phyloP scores from a whole-genome alignment of 2,113 vertebrate genomes.

The Crypturellus undulatus region DNA sequence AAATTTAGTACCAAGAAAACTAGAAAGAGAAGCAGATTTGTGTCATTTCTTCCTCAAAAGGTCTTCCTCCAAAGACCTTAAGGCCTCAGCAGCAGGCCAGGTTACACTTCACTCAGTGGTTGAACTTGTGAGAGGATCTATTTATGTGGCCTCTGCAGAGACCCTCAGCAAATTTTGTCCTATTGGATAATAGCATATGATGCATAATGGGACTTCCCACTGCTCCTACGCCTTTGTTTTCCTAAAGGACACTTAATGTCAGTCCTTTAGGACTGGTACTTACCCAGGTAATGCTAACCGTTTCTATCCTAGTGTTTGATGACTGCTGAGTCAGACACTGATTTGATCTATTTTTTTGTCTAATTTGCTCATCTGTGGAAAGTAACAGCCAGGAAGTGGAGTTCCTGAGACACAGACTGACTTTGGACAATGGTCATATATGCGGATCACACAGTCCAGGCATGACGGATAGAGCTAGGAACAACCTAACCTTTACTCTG shows the following conservation, averaged over 20 bases:
- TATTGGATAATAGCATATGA: background rate
- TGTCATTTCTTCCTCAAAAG: background rate
- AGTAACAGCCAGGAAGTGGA: background rate
- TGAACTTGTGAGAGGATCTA: background rate
- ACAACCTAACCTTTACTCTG: background rate
- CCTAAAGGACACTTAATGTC: background rate
- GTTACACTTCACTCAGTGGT: background rate
- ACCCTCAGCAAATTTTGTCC: background rate
- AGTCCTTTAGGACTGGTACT: too few species aligned
- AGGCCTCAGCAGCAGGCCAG: background rate
- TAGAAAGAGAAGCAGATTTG: background rate
- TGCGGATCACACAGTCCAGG: accelerated
- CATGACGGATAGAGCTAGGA: accelerated
- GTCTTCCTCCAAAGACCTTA: background rate
- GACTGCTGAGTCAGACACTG: background rate
- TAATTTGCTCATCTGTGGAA: accelerated
- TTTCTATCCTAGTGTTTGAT: background rate
- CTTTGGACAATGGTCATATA: background rate
- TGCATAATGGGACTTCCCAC: accelerated
- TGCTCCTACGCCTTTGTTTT: background rate
- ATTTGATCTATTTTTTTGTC: background rate
- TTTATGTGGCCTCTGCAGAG: background rate
- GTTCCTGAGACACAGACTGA: accelerated
- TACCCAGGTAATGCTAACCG: background rate
- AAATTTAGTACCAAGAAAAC: background rate